These are phyloP conservation scores for Euplagia quadripunctaria DNA, from an alignment of 2,888 invertebrate genomes.

Conservation along the genomic window DNA sequence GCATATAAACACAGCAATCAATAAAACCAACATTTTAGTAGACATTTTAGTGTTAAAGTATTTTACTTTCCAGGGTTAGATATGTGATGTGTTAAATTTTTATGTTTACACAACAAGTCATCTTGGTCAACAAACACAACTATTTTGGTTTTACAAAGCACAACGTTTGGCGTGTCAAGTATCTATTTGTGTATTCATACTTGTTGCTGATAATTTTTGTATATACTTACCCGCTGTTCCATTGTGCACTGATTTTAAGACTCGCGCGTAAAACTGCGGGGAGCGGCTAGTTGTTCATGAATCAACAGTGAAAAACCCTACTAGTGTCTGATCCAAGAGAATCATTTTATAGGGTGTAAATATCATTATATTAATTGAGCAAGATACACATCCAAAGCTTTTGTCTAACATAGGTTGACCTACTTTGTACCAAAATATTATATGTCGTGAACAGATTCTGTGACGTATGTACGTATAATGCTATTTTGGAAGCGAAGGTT, in stretches of 20 bases:
- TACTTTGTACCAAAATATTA: background rate
- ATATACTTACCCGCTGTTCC: too few species aligned
- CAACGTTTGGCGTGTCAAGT: conserved; percentile 30
- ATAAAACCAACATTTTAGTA: too few species aligned
- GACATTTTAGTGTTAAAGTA: too few species aligned
- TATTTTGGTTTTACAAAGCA: conserved; percentile 28
- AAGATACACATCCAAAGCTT: background rate
- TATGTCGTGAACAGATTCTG: conserved; percentile 3
- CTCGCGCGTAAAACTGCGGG: too few species aligned
- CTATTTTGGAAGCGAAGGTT: conserved; percentile 20
- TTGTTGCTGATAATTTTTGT: conserved; percentile 37
- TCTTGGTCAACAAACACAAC: conserved; percentile 12
- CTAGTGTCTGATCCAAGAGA: too few species aligned
- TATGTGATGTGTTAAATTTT: background rate
- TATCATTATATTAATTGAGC: too few species aligned
- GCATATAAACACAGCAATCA: too few species aligned
- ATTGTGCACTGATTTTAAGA: too few species aligned
- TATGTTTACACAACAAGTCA: background rate
- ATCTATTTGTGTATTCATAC: conserved; percentile 38
- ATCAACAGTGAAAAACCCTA: too few species aligned
- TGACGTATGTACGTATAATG: background rate
- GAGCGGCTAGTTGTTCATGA: too few species aligned
- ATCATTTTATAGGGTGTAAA: too few species aligned
- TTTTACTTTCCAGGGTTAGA: too few species aligned
- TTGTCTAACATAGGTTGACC: background rate